Conservation (phyloP, 2,113 vertebrate genomes). For the Ammodramus savannarum region DNA sequence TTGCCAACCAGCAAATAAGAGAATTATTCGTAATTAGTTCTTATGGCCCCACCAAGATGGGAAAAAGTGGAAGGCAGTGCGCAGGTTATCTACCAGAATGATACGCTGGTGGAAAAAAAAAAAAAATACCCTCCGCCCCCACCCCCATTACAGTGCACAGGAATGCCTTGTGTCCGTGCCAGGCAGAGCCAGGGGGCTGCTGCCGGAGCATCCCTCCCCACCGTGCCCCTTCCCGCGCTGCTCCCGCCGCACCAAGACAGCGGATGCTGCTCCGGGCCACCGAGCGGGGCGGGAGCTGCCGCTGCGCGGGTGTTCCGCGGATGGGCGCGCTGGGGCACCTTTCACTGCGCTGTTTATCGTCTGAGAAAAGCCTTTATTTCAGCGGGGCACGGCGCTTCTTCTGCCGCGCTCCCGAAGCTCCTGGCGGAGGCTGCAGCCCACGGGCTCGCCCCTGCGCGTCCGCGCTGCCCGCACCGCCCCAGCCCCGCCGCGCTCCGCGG, state of each 20-base stretch:
- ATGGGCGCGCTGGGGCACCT: background rate
- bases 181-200: background rate
- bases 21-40: background rate
- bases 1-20: background rate
- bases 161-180: background rate
- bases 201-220: background rate
- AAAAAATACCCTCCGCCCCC: background rate
- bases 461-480: background rate
- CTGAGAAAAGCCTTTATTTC: background rate
- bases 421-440: background rate
- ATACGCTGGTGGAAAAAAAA: background rate
- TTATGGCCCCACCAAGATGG: background rate
- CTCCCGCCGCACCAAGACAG: background rate
- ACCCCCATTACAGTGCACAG: accelerated
- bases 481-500: background rate
- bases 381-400: background rate
- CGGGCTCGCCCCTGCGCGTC: background rate
- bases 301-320: background rate
- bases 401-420: background rate
- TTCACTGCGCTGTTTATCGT: accelerated
- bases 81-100: background rate
- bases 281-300: background rate
- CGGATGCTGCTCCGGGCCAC: background rate
- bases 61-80: background rate
- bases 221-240: background rate